Percentiles rank a stretch among this genome's conserved stretches.
phyloP scores from a whole-genome alignment of 2,888 invertebrate genomes.

The Gonocerus acuteangulatus region DNA sequence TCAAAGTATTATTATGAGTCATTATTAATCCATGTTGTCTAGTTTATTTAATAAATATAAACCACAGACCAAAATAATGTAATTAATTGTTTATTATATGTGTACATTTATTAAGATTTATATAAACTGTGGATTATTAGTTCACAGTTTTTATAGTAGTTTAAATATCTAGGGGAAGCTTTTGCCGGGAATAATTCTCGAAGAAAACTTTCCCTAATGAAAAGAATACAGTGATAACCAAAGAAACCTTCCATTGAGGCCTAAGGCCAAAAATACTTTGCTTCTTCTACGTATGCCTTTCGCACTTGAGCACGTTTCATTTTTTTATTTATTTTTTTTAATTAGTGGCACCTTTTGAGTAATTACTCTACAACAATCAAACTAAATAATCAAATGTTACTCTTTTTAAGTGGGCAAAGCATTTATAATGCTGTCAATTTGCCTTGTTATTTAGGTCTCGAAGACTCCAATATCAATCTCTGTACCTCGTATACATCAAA shows the following conservation, averaged over 20 bases:
- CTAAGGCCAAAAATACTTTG: slow-evolving; percentile 12
- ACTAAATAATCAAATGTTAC: slow-evolving; percentile 14
- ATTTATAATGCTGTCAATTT: neutral
- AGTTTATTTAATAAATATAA: slow-evolving; percentile 9
- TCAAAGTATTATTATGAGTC: slow-evolving; percentile 20
- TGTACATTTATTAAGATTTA: slow-evolving; percentile 6
- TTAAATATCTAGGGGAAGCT: slow-evolving; percentile 3
- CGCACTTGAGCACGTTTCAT: slow-evolving; percentile 14
- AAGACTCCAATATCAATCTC: neutral
- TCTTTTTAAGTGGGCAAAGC: no score
- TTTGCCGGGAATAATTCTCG: neutral
- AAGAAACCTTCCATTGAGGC: slow-evolving; percentile 11
- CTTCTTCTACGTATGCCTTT: slow-evolving; percentile 10
- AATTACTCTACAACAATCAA: slow-evolving; percentile 1
- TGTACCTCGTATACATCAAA: no score
- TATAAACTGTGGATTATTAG: neutral
- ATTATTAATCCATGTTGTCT: slow-evolving; percentile 8
- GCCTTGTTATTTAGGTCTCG: slow-evolving; percentile 14
- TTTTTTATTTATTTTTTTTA: neutral
- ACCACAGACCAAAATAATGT: slow-evolving; percentile 4
- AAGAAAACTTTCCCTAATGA: neutral
- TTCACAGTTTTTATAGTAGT: neutral
- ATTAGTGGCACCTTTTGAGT: neutral
- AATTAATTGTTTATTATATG: slow-evolving; percentile 13
- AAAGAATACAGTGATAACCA: slow-evolving; percentile 23